A percentile compares a stretch with the other conserved stretches of the same genome.
These are phyloP conservation scores for Phocides pigmalion DNA, from an alignment of 1,140 invertebrate species.

Conservation along the genomic window DNA sequence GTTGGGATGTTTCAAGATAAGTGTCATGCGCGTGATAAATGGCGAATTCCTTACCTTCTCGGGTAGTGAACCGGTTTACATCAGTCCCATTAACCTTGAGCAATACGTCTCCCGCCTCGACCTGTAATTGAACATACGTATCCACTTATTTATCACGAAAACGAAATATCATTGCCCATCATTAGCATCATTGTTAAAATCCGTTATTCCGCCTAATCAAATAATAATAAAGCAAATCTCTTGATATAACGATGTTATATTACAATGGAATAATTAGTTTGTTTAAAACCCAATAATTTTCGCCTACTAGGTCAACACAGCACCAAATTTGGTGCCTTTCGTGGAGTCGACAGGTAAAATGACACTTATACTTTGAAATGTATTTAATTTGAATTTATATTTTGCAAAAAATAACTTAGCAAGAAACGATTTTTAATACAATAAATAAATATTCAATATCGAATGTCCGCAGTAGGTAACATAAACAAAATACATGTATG, in stretches of 20 bases:
- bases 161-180: no score
- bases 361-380: no score
- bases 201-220: no score
- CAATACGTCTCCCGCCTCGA: conserved; percentile 96
- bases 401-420: no score
- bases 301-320: neutral
- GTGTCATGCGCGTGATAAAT: conserved; percentile 62
- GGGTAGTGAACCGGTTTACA: conserved; percentile 94
- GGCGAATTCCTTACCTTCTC: conserved; percentile 89
- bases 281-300: neutral
- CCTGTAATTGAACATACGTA: conserved; percentile 86
- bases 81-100: conserved; percentile 96
- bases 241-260: neutral
- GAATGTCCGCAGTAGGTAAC: no score
- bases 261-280: neutral
- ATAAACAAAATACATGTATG: neutral
- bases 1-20: conserved; percentile 40
- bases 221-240: no score
- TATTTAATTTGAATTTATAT: no score
- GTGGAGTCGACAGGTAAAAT: no score
- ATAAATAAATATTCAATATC: no score
- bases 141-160: conserved; percentile 49
- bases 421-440: no score
- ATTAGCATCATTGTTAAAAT: no score
- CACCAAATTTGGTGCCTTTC: no score